Base-by-base conservation (phyloP, 2,797 vertebrate genomes). In the Enteromius thamalakanensis region DNA sequence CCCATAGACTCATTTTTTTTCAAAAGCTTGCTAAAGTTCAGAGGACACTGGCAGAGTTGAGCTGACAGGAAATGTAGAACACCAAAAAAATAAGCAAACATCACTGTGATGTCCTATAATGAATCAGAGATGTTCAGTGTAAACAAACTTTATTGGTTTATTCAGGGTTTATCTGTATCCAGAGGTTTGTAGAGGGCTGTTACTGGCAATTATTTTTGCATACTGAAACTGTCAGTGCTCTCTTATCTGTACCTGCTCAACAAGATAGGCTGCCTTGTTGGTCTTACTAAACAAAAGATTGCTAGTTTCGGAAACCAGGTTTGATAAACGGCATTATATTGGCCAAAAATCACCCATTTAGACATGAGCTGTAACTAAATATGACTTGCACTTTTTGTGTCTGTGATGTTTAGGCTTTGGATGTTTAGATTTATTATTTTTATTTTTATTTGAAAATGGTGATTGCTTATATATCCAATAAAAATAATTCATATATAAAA, bases 11-110 rank as follows among this genome's bases (percentile, higher is more conserved):
- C 79, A n/a, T 26, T 72, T 47, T 47, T 47, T 47, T 55, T 81
- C 58, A 60, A 85, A 85, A 76, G 74, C 47, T 74, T 19, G 32
- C 29, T 49, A 42, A 72, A 79, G 76, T 79, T 84, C 69, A 71
- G 40, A 75, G 45, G 69, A 84, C 75, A 51, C 76, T 51, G 69
- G 68, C 37, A 84, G 64, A 64, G 75, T 67, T 23, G 68, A 62
- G 42, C 26, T 49, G 64, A 32, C 58, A 78, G 65, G 62, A 72
- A 69, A 79, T 82, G 68, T 84, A 72, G 79, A 40, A 75, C 42
- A 51, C 74, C 65, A 78, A 81, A 70, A 60, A 65, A 81, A 65
- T 47, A 82, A 60, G 47, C 65, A 81, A 55, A 75, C 67, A 81
- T 81, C 76, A 68, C 34, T 76, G 72, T 37, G 9, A 77, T 79